Evolutionary conservation across 2,797 vertebrate genomes (phyloP).

Genomic region (Toxotes lorentzi): DNA sequence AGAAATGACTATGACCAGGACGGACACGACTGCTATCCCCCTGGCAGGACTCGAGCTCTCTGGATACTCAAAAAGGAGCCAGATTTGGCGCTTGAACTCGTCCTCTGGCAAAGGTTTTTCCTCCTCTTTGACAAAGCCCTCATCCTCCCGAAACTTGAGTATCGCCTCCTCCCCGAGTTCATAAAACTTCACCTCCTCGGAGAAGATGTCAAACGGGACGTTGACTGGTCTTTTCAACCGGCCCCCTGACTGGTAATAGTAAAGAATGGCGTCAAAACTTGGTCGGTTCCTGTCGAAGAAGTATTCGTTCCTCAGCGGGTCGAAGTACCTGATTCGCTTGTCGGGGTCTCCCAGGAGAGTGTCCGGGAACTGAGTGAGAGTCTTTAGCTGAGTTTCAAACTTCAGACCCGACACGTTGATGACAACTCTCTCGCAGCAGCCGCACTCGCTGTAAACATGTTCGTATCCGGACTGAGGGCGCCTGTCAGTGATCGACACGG

Average conservation of each 20-base stretch:
- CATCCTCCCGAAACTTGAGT: slow-evolving; percentile 97
- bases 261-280: slow-evolving; percentile 98
- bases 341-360: slow-evolving; percentile 95
- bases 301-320: slow-evolving; percentile 98
- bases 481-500: slow-evolving; percentile 89
- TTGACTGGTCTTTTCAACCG: slow-evolving; percentile 96
- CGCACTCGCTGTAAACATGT: slow-evolving; percentile 91
- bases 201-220: slow-evolving; percentile 98
- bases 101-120: slow-evolving; percentile 94
- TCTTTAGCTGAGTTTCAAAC: slow-evolving; percentile 97
- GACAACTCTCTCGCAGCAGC: slow-evolving; percentile 96
- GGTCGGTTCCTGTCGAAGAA: slow-evolving; percentile 98
- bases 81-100: slow-evolving; percentile 97
- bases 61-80: slow-evolving; percentile 98
- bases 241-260: slow-evolving; percentile 97
- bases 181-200: slow-evolving; percentile 98
- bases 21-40: slow-evolving; percentile 97
- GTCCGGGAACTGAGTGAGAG: slow-evolving; percentile 96
- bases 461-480: slow-evolving; percentile 91
- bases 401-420: slow-evolving; percentile 98
- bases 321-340: slow-evolving; percentile 96
- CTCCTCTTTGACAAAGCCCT: slow-evolving; percentile 98
- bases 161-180: slow-evolving; percentile 97
- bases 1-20: slow-evolving; percentile 98
- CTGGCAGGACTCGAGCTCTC: slow-evolving; percentile 97